Conservation (phyloP, 2,888 invertebrate genomes). For the Volucella zonaria region DNA sequence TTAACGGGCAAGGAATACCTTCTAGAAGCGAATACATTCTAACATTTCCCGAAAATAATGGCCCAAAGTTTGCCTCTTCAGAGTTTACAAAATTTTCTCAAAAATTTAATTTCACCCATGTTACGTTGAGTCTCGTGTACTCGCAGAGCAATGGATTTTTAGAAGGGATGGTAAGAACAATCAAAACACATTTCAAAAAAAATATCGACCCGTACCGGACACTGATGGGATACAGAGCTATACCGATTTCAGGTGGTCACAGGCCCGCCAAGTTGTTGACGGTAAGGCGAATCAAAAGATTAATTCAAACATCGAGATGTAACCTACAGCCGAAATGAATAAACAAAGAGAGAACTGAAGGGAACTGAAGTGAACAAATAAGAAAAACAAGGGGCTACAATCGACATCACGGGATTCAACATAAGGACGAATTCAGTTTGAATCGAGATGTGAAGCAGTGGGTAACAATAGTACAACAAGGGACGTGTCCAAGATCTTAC, state of each 20-base stretch:
- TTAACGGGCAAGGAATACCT: too few species aligned
- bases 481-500: slow-evolving; percentile 15
- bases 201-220: not conserved
- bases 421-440: slow-evolving; percentile 15
- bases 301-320: slow-evolving; percentile 32
- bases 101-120: too few species aligned
- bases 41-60: too few species aligned
- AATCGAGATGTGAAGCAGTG: slow-evolving; percentile 19
- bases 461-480: slow-evolving; percentile 2
- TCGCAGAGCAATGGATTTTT: too few species aligned
- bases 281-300: slow-evolving; percentile 17
- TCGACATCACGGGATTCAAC: slow-evolving; percentile 8
- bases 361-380: not conserved
- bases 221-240: slow-evolving; percentile 13
- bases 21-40: too few species aligned
- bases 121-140: too few species aligned
- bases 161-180: too few species aligned
- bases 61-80: too few species aligned
- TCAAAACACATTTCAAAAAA: too few species aligned
- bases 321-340: slow-evolving; percentile 13
- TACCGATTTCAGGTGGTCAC: not conserved
- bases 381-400: not conserved
- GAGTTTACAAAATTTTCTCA: too few species aligned
- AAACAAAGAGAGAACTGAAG: not conserved
- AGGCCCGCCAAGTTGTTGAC: slow-evolving; percentile 24